A percentile compares a stretch with the other conserved stretches of the same genome.
Conservation (phyloP, 2,888 invertebrate genomes). For the Hypomecis punctinalis region DNA sequence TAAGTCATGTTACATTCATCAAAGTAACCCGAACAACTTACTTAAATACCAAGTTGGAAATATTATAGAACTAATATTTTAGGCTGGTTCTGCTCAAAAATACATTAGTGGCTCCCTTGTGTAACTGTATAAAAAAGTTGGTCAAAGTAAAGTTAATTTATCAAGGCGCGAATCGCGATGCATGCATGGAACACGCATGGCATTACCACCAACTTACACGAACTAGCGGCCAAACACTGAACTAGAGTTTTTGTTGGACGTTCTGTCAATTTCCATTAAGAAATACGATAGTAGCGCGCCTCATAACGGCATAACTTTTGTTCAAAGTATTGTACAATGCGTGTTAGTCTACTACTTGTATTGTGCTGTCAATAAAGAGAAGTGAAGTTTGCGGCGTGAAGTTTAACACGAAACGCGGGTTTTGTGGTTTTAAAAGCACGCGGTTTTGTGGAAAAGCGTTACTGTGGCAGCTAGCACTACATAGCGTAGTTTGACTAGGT, state of each 20-base stretch:
- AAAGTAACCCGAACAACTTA: slow-evolving; percentile 25
- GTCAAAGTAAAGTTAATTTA: slow-evolving; percentile 47
- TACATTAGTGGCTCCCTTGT: not conserved
- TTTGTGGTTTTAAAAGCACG: not conserved
- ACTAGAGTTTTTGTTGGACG: not conserved
- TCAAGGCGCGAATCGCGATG: slow-evolving; percentile 45
- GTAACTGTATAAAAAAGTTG: not conserved
- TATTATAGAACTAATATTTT: not conserved
- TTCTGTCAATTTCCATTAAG: not conserved
- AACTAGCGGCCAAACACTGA: not conserved
- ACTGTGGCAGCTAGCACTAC: too few relatives aligned
- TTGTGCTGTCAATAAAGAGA: slow-evolving; percentile 16
- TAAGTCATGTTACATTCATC: slow-evolving; percentile 50
- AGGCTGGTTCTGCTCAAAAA: not conserved
- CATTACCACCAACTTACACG: not conserved
- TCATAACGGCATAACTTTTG: not conserved
- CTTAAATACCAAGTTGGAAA: not conserved
- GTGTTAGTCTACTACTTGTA: slow-evolving; percentile 10
- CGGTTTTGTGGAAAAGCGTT: not conserved
- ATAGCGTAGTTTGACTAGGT: too few relatives aligned
- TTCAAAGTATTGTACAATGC: slow-evolving; percentile 7
- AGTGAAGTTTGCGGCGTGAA: slow-evolving; percentile 2
- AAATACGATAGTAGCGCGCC: not conserved
- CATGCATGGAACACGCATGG: slow-evolving; percentile 43
- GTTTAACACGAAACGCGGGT: slow-evolving; percentile 31